Evolutionary conservation across 1,140 invertebrate genomes (phyloP), one percentile per base, ranked within the genome.

Genomic region (Drosophila chauvacae): DNA sequence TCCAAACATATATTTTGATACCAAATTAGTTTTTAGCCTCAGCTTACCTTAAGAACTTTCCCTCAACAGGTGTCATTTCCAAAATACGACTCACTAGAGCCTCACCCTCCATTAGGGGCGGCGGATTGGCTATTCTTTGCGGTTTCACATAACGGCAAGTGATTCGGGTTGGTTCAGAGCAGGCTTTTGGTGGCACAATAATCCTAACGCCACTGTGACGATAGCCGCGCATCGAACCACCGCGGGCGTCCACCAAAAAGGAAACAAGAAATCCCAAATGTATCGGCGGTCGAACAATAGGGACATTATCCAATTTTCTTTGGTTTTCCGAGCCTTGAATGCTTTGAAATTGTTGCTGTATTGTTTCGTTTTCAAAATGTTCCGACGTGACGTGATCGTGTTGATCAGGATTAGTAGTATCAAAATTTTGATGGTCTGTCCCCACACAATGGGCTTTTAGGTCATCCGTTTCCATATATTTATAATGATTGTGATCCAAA

Each of bases 31-130:
- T 16, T 26, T 53, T 37, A 20, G 3, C 30, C 9, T 16, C 7
- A 0, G 2, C 28, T 45, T 77, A 92, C 91, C 98, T 98, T 77
- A 99, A 95, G 93, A 99, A 99, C 92, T 98, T 98, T n/a, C 97
- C 98, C 61, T 97, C 96, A 18, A 98, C 96, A 11, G 99, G 99
- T 63, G 98, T 98, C 94, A 99, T 96, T 93, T 99, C 98, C 41
- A 99, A 93, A 41, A 99, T 97, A 71, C 99, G 94, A 68, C 97
- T 97, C 0, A 98, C 99, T 18, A 99, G 94, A 10, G 98, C 98
- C 93, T 99, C 99, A 3, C 99, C 98, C 92, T 99, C 99, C 96
- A 99, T 99, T 30, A 99, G 93, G 1, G 98, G 98, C 11, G 98
- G 98, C 77, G 98, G 98, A 94, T 98, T 97, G 23, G 96, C 95